Base-by-base conservation (phyloP, 2,888 invertebrate species). In the Oligia fasciuncula region DNA sequence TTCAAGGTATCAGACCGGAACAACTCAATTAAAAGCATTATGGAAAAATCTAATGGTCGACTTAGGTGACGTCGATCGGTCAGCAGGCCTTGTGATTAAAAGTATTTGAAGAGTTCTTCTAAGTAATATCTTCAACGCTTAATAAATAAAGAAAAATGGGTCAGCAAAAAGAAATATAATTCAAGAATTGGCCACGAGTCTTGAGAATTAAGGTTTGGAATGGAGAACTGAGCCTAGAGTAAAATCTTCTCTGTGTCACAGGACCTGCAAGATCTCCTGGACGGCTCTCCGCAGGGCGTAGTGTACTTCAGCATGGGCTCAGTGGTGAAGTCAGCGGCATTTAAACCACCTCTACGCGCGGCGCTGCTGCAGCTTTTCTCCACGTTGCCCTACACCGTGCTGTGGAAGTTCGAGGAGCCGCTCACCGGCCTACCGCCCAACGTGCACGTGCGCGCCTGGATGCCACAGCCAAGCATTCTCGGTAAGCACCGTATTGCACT, bases 401-500 rank as follows among this genome's bases (percentile, higher is more conserved):
- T 97, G 11, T 97, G 97, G 97, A 97, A 97, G 90, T 97, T 95
- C 74, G 97, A 97, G 79, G 93, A 93, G 13, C 84, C 93, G 0
- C 76, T 97, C 2, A 89, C 91, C 2, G 69, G 68, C 1, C 85
- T 95, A 29, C 96, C 97, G 0, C 91, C 93, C 71, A 97, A 97
- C 73, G 93, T 97, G 0, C 95, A 96, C 76, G 91, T 97, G 1
- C 90, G 93, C 29, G 85, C 95, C 1, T 97, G 97, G 97, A 90
- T 97, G 89, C 97, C 97, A 0, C 97, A 97, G 84, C 91, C 96
- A 43, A 96, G 97, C 83, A 93, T 97, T 60, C 90, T 97, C 14
- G 96, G 97, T 97, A 86, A 87, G 43, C 3, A 35, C 0, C 3
- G 5, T n/a, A 54, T 40, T 35, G 29, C 29, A 29, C 29, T 29